These are phyloP conservation scores for Lysandra coridon DNA, from an alignment of 2,888 invertebrate genomes.

Conservation along the genomic window DNA sequence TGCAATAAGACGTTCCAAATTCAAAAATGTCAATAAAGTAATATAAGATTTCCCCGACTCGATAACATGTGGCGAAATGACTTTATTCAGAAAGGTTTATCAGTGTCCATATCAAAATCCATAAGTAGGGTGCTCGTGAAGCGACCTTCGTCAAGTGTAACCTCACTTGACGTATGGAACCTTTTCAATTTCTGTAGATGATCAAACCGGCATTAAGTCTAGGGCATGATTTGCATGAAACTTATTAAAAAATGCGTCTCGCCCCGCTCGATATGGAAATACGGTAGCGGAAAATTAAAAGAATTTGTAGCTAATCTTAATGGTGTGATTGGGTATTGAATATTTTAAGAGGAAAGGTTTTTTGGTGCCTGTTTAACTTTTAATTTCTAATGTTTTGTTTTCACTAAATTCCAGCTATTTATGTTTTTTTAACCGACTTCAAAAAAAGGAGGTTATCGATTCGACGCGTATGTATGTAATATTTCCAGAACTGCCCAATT, in stretches of 20 bases:
- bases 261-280: slow-evolving; percentile 49
- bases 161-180: slow-evolving; percentile 64
- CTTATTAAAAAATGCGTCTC: slow-evolving; percentile 70
- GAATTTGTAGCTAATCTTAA: slow-evolving; percentile 34
- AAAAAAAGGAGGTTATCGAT: no score
- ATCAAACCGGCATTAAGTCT: slow-evolving; percentile 68
- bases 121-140: slow-evolving; percentile 59
- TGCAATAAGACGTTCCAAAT: not conserved
- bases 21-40: not conserved
- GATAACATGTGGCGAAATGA: slow-evolving; percentile 29
- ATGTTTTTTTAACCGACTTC: no score
- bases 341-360: not conserved
- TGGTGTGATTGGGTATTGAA: slow-evolving; percentile 9
- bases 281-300: slow-evolving; percentile 40
- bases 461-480: no score
- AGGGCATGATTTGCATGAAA: slow-evolving; percentile 72
- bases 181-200: slow-evolving; percentile 69
- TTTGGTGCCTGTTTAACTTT: not conserved
- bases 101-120: slow-evolving; percentile 62
- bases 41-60: slow-evolving; percentile 17
- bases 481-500: no score
- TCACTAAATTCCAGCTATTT: no score
- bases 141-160: slow-evolving; percentile 71
- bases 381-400: no score
- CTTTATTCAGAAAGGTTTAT: slow-evolving; percentile 49